Evolutionary conservation across 2,113 vertebrate species (phyloP).

Genomic region (Salvelinus fontinalis): DNA sequence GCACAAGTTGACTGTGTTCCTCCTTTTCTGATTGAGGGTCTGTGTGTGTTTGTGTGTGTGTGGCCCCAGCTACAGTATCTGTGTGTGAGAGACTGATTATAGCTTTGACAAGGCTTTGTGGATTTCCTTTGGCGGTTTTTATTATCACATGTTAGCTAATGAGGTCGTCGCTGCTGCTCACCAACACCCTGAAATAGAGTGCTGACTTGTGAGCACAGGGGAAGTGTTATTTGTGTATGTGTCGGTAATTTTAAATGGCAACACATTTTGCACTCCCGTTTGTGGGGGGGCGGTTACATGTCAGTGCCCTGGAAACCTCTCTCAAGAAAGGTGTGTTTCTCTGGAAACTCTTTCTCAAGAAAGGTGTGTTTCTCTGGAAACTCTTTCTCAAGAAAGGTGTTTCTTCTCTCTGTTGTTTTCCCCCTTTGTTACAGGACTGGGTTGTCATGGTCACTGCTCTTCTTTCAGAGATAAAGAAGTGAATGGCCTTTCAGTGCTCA

Average conservation of each 20-base stretch:
- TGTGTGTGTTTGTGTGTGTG: not conserved
- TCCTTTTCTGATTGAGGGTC: not conserved
- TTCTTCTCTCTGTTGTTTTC: not conserved
- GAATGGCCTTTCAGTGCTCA: not conserved
- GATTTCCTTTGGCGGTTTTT: too few species aligned
- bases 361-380: too few species aligned
- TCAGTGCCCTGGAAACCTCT: not conserved
- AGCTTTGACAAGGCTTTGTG: too few species aligned
- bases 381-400: not conserved
- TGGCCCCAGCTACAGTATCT: not conserved
- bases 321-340: too few species aligned
- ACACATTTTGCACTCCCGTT: too few species aligned
- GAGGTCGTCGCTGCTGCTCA: conserved; percentile 28
- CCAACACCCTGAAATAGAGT: conserved; percentile 49
- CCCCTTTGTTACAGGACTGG: not conserved
- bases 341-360: too few species aligned
- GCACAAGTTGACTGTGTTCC: not conserved
- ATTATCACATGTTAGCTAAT: conserved; percentile 47
- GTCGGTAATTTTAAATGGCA: too few species aligned
- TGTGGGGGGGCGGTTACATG: too few species aligned
- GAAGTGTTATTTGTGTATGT: conserved; percentile 25
- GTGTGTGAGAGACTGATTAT: not conserved
- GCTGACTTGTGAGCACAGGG: conserved; percentile 57
- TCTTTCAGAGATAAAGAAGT: not conserved
- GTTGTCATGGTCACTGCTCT: not conserved